Evolutionary conservation across 2,888 invertebrate species (phyloP), one percentile per base, ranked within the genome.

Genomic region (Mesoligia furuncula): DNA sequence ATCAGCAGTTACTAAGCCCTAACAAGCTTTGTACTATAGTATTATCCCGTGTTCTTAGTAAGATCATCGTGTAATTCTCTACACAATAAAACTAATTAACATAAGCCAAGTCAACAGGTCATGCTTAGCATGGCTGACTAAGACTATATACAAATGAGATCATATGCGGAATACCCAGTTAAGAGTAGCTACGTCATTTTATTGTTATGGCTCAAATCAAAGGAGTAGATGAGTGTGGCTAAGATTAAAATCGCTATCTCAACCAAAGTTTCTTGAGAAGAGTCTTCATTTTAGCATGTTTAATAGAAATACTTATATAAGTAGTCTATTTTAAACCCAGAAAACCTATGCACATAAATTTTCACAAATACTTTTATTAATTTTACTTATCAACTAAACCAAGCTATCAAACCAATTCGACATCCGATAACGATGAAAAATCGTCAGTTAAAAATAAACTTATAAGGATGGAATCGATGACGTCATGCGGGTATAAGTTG

Each of bases 41-140:
- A 75, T 75, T 62, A 77, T 39, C 59, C 31, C n/a, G 17, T 66
- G 39, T 86, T 87, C 86, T 78, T 13, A 73, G 88, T 85, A 86
- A 78, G 72, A 80, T 79, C 36, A 83, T 61, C 20, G 64, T 64
- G 69, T 87, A 83, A 76, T 85, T 24, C 17, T 66, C 1, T 69
- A 54, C 24, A 45, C 0, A 39, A 24, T 62, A 72, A 61, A 59
- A 54, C 15, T 76, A 54, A 83, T 84, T 62, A 75, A 51, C 75
- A 74, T 86, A 83, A 83, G 77, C 65, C 71, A 85, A 77, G 73
- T 72, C 77, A 81, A 77, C 57, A 39, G 83, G 73, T 73, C 69
- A 83, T 68, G 61, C 45, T 65, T 27, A 57, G 61, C 27, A 48
- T 61, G 45, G 65, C 51, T 86, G 86, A 86, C 67, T 84, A 74